Evolutionary conservation across 2,888 invertebrate genomes (phyloP).

Genomic region (Slavum lentiscoides): DNA sequence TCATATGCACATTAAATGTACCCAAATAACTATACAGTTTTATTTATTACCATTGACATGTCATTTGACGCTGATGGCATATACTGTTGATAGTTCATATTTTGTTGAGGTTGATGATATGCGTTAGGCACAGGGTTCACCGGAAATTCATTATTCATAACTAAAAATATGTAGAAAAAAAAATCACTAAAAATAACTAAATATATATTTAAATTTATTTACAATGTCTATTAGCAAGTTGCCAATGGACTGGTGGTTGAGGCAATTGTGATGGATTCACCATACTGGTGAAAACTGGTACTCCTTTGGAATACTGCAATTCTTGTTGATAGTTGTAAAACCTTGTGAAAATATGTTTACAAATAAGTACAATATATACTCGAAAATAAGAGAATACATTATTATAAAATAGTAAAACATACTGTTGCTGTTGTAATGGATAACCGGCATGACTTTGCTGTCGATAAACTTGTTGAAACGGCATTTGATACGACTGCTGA

Average conservation of each 20-base stretch:
- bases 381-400: not conserved
- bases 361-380: not conserved
- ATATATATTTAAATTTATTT: slow-evolving; percentile 12
- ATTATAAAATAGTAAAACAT: slow-evolving; percentile 10
- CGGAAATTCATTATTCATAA: slow-evolving; percentile 16
- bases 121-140: not conserved
- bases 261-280: slow-evolving; percentile 42
- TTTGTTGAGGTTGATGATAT: slow-evolving; percentile 31
- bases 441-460: slow-evolving; percentile 8
- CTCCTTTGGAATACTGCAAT: slow-evolving; percentile 17
- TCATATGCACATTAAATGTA: slow-evolving; percentile 33
- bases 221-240: slow-evolving; percentile 32
- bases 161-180: slow-evolving; percentile 17
- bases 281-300: slow-evolving; percentile 17
- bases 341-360: slow-evolving; percentile 8
- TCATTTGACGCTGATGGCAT: slow-evolving; percentile 5
- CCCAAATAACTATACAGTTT: slow-evolving; percentile 17
- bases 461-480: slow-evolving; percentile 32
- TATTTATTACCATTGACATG: slow-evolving; percentile 34
- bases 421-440: slow-evolving; percentile 29
- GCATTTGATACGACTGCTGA: slow-evolving; percentile 19
- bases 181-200: not conserved
- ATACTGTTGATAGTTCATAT: slow-evolving; percentile 12
- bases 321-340: slow-evolving; percentile 37
- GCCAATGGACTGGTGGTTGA: slow-evolving; percentile 48